phyloP scores from a whole-genome alignment of 1,140 invertebrate species.

The Homarus americanus region DNA sequence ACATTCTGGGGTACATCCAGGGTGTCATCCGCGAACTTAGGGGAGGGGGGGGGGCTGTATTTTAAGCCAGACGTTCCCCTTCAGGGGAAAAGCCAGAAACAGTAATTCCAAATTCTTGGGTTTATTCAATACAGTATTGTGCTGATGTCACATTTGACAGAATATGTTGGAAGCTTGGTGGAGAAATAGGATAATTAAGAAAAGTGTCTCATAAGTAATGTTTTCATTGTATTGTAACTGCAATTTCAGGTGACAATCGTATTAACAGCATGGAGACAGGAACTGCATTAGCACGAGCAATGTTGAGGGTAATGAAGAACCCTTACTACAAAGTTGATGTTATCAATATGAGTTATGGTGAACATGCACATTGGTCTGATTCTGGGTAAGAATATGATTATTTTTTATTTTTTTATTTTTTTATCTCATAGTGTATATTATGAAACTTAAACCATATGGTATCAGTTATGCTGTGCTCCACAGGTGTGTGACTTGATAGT shows the following conservation, averaged over 20 bases:
- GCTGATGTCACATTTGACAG: too few relatives aligned
- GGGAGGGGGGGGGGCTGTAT: too few relatives aligned
- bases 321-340: slow-evolving; percentile 84
- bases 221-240: neutral
- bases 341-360: slow-evolving; percentile 99
- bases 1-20: too few relatives aligned
- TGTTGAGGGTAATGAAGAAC: slow-evolving; percentile 87
- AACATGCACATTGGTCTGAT: slow-evolving; percentile 93
- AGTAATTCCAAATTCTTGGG: too few relatives aligned
- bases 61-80: too few relatives aligned
- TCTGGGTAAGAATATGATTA: slow-evolving; percentile 84
- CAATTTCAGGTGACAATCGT: slow-evolving; percentile 85
- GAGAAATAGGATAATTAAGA: too few relatives aligned
- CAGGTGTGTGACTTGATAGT: too few relatives aligned
- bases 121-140: neutral
- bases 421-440: neutral
- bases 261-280: slow-evolving; percentile 98
- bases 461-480: neutral
- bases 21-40: too few relatives aligned
- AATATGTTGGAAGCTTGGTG: too few relatives aligned
- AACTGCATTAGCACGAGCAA: slow-evolving; percentile 92
- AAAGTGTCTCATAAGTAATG: neutral
- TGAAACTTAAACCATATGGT: too few relatives aligned
- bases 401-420: neutral
- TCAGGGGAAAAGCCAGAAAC: too few relatives aligned